Conservation (phyloP, 2,113 vertebrate genomes). For the Podarcis muralis region DNA sequence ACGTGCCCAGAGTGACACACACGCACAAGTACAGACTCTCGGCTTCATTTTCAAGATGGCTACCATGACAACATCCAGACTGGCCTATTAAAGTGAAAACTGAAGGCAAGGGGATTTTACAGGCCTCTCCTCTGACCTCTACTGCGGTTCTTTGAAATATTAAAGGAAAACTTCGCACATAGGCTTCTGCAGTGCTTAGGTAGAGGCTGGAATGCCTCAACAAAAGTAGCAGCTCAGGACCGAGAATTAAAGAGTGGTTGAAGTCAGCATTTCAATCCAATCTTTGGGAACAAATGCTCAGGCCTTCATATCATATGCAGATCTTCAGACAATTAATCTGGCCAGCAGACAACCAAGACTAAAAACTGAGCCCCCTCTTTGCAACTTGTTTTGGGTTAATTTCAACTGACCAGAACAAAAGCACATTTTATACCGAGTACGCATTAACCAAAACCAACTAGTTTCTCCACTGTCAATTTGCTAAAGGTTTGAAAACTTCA, state of each 20-base stretch:
- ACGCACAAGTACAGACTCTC: background rate
- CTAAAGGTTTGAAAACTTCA: background rate
- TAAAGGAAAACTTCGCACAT: background rate
- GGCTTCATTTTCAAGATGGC: background rate
- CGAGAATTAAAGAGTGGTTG: background rate
- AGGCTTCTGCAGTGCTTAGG: background rate
- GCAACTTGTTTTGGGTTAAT: background rate
- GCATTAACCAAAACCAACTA: background rate
- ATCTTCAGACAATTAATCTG: background rate
- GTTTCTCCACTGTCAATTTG: background rate
- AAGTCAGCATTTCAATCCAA: background rate
- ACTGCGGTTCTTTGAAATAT: background rate
- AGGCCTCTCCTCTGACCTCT: background rate
- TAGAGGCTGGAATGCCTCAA: background rate
- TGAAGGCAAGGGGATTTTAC: background rate
- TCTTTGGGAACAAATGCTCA: background rate
- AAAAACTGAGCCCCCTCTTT: background rate
- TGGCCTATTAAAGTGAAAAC: constrained; percentile 8
- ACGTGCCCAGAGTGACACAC: background rate
- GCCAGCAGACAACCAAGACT: too few relatives aligned
- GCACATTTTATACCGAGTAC: background rate
- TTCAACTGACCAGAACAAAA: background rate
- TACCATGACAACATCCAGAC: constrained; percentile 26
- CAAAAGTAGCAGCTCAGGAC: background rate
- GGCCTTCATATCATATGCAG: background rate